Percentiles rank a stretch among this genome's conserved stretches.
Evolutionary conservation across 2,888 invertebrate species (phyloP).

Genomic region (Amphipoea lucens): DNA sequence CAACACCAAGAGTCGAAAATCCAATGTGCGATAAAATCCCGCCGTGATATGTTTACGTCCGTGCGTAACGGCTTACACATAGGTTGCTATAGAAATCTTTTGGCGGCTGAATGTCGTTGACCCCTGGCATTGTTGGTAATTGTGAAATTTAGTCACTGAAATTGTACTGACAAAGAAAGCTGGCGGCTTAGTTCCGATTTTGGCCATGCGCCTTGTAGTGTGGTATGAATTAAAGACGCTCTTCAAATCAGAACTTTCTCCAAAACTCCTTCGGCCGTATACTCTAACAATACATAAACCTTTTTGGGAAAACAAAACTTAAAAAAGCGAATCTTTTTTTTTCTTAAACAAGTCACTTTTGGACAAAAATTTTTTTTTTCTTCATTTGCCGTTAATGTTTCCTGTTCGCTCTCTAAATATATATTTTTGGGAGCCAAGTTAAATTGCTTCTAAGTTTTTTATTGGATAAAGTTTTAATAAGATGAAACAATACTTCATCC

Average conservation of each 20-base stretch:
- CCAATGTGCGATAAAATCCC: no score
- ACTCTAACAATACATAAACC: not conserved
- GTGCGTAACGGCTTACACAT: no score
- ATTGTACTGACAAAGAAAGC: no score
- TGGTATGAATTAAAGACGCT: not conserved
- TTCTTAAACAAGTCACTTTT: constrained; percentile 38
- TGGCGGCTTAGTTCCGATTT: no score
- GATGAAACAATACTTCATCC: constrained; percentile 62
- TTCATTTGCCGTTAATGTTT: constrained; percentile 58
- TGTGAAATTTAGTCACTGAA: no score
- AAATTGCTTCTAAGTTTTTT: constrained; percentile 68
- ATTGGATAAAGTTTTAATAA: constrained; percentile 68
- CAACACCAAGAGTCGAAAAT: no score
- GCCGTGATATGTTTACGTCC: no score
- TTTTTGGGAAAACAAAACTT: constrained; percentile 12
- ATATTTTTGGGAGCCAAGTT: constrained; percentile 58
- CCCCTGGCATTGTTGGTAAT: no score
- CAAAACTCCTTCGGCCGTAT: not conserved
- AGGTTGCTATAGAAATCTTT: no score
- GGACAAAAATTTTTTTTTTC: constrained; percentile 52
- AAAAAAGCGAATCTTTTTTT: constrained; percentile 5
- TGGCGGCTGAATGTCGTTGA: no score
- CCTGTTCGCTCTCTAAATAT: constrained; percentile 56
- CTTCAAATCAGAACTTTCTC: not conserved
- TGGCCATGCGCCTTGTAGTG: no score